Percentiles rank a stretch among this genome's conserved stretches.
Evolutionary conservation across 2,113 vertebrate species (phyloP).

Genomic region (Cathartes aura): DNA sequence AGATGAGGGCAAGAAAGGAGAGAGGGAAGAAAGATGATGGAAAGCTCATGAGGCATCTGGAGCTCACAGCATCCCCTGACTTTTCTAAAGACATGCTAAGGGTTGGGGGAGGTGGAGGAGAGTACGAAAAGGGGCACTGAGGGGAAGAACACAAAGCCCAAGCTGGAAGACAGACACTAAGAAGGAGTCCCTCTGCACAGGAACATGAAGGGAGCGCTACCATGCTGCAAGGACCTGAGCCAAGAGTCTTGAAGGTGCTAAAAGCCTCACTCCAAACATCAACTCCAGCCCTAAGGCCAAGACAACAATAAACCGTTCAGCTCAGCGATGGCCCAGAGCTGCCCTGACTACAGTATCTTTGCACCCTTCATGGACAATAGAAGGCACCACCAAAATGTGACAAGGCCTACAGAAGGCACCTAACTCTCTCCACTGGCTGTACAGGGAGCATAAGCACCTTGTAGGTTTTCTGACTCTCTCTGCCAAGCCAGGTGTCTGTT

Average conservation of each 20-base stretch:
- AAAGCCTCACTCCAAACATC: neutral
- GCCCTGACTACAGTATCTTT: fast-evolving
- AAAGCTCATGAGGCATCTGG: neutral
- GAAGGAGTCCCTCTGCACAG: neutral
- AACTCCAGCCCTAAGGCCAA: neutral
- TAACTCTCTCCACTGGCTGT: neutral
- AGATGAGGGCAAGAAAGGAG: neutral
- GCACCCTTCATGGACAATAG: neutral
- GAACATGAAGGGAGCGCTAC: neutral
- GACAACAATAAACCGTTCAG: neutral
- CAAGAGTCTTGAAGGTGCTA: neutral
- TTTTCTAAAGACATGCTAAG: neutral
- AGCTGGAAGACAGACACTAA: neutral
- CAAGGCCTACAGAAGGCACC: neutral
- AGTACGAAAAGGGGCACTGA: neutral
- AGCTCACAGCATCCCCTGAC: neutral
- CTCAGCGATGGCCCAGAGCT: neutral
- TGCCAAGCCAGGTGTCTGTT: neutral
- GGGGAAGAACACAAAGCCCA: neutral
- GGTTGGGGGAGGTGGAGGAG: neutral
- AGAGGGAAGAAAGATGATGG: neutral
- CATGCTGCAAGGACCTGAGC: neutral
- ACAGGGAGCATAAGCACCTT: neutral
- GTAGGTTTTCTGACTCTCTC: neutral
- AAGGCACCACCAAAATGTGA: neutral